phyloP scores from a whole-genome alignment of 2,888 invertebrate species.

The Lamellibrachia satsuma region DNA sequence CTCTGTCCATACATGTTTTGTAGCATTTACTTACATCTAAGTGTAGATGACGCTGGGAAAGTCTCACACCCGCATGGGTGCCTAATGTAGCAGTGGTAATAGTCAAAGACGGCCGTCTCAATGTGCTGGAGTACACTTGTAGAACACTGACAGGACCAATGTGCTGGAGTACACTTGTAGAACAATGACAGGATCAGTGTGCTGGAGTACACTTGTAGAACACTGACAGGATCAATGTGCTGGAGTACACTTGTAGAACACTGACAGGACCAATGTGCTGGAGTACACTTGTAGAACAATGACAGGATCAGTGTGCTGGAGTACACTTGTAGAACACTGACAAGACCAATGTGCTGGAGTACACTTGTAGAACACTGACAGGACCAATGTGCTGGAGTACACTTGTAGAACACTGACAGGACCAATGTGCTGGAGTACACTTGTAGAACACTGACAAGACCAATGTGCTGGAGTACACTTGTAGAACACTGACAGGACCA shows the following conservation, averaged over 20 bases:
- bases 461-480: not conserved
- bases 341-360: not conserved
- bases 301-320: not conserved
- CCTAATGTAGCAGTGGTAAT: not conserved
- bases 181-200: not conserved
- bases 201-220: not conserved
- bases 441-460: not conserved
- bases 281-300: not conserved
- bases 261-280: not conserved
- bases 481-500: not conserved
- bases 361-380: not conserved
- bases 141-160: not conserved
- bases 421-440: not conserved
- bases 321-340: not conserved
- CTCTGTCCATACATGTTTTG: not conserved
- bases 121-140: not conserved
- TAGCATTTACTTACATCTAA: not conserved
- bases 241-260: not conserved
- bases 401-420: not conserved
- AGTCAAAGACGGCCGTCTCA: not conserved
- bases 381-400: not conserved
- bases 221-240: not conserved
- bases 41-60: not conserved
- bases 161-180: not conserved
- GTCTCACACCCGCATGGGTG: not conserved